Conservation (phyloP, 35 echinoderm and acorn worm genomes). For the Stichopus chloronotus region DNA sequence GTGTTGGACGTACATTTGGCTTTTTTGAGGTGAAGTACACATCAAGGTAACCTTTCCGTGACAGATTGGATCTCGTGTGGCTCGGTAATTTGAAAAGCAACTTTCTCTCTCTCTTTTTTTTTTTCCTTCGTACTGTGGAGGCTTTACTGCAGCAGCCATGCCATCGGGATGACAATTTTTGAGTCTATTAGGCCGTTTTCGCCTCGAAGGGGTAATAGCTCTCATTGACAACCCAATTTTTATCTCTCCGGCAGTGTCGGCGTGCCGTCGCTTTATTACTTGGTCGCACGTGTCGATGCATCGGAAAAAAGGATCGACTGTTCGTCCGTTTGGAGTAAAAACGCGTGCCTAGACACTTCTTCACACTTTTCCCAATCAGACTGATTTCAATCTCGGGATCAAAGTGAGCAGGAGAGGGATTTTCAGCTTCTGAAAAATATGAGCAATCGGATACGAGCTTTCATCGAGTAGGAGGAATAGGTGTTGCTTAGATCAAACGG, state of each 20-base stretch:
- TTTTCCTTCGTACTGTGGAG: too few species aligned
- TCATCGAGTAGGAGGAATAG: background rate
- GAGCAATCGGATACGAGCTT: background rate
- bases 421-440: background rate
- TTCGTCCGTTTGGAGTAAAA: background rate
- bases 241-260: background rate
- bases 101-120: too few species aligned
- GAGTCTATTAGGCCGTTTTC: background rate
- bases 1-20: too few species aligned
- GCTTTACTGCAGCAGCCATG: background rate
- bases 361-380: background rate
- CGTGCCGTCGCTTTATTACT: conserved; percentile 1
- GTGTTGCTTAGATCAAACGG: background rate
- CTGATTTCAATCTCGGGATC: conserved; percentile 1
- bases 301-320: background rate
- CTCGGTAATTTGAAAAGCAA: background rate
- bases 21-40: too few species aligned
- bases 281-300: background rate
- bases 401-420: background rate
- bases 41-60: too few species aligned
- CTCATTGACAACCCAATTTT: conserved; percentile 14
- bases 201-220: background rate
- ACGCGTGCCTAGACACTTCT: background rate
- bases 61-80: background rate
- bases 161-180: background rate